Base-by-base conservation (phyloP, 2,888 invertebrate species). In the Hermaeophaga mercurialis region DNA sequence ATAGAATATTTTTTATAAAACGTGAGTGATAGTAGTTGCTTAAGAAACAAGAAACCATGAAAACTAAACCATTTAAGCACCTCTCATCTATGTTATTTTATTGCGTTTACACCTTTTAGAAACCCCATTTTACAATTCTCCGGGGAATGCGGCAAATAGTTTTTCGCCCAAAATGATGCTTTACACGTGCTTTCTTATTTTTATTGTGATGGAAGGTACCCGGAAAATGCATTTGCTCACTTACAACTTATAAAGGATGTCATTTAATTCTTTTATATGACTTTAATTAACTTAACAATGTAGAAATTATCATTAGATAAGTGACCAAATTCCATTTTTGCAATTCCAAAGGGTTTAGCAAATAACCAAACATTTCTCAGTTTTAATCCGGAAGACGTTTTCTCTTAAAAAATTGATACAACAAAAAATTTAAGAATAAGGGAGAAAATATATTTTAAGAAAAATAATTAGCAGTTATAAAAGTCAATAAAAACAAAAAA, bases 71-170 rank as follows among this genome's bases (percentile, higher is more conserved):
- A 54, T 54, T 46, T 38, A 45, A 54, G 28, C 26, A 28, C 24
- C 45, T 54, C 39, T 54, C 31, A 7, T 24, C 41, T 41, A 19
- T 28, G 38, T 38, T 54, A 47, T 39, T 54, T 54, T 54, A 47
- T 54, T 28, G 33, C 22, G 36, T 19, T 19, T 31, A 38, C 54
- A 54, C 46, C 54, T 46, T 54, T 54, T 47, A 54, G 47, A 33
- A 31, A 17, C 17, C 26, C 22, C 44, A 50, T 56, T 55, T 41
- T 43, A 49, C 36, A 56, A 44, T 49, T 31, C 49, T 45, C 38
- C 15, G 12, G 49, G 41, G 38, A 44, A 50, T 38, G 22, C 38
- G 5, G 28, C 39, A 24, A 36, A 49, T 39, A 38, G 34, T 49
- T 49, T 19, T 34, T 34, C 26, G 8, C 19, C 18, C 33, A 49